Percentiles rank a stretch among this genome's conserved stretches.
These are phyloP conservation scores for Magallana gigas DNA, from an alignment of 1,140 invertebrate species.

Conservation along the genomic window DNA sequence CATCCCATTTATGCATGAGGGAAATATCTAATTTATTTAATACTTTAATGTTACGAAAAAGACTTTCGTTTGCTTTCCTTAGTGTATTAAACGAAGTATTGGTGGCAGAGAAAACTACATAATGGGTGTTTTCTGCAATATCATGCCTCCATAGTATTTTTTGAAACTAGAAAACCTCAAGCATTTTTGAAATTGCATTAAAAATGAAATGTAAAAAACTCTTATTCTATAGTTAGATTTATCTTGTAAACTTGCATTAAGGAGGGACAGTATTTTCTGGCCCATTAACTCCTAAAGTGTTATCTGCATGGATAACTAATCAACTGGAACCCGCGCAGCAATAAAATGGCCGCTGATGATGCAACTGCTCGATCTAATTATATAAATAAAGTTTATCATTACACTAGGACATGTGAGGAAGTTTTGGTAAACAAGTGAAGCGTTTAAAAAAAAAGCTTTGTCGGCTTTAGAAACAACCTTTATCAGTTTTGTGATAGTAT, in stretches of 20 bases:
- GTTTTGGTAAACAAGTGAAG: not conserved
- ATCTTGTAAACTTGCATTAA: not conserved
- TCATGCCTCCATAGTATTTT: no score
- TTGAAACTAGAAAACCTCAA: no score
- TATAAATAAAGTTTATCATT: not conserved
- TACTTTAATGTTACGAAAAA: no score
- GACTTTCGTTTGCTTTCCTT: no score
- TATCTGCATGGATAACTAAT: not conserved
- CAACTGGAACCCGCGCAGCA: not conserved
- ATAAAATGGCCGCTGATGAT: not conserved
- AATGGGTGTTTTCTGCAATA: no score
- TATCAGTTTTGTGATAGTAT: not conserved
- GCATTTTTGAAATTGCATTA: no score
- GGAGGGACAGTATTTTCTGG: not conserved
- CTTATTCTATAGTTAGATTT: not conserved
- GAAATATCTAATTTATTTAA: no score
- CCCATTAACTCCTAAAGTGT: slow-evolving; percentile 10
- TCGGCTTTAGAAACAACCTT: not conserved
- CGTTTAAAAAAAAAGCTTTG: not conserved
- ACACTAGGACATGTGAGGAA: not conserved
- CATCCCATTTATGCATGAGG: no score
- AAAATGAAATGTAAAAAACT: no score
- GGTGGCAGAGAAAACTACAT: no score
- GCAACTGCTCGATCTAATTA: not conserved
- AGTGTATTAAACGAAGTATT: no score